Conservation (phyloP, 2,113 vertebrate species). For the Enhydra lutris region DNA sequence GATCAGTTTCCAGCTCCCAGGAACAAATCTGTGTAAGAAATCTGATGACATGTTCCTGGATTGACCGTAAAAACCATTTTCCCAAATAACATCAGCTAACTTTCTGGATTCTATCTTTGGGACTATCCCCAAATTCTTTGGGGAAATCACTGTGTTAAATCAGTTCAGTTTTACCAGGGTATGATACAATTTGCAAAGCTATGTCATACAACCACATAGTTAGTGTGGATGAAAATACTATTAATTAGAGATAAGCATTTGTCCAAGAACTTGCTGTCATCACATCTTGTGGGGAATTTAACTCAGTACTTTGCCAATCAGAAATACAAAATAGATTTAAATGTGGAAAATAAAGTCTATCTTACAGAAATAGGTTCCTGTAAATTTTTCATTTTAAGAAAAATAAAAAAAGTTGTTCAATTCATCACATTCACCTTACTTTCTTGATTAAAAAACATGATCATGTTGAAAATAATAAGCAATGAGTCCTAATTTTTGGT, state of each 20-base stretch:
- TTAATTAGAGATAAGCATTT: constrained; percentile 73
- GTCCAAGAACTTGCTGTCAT: constrained; percentile 69
- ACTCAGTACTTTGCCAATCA: constrained; percentile 34
- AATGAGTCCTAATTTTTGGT: not conserved
- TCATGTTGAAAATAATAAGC: not conserved
- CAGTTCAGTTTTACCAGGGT: constrained; percentile 39
- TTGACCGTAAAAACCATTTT: constrained; percentile 55
- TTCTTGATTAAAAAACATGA: not conserved
- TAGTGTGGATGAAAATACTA: constrained; percentile 60
- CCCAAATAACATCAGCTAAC: constrained; percentile 70
- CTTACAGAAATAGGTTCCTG: not conserved
- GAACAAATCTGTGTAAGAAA: constrained; percentile 59
- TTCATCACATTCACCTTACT: constrained; percentile 21
- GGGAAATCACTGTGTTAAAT: constrained; percentile 64
- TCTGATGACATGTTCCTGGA: constrained; percentile 73
- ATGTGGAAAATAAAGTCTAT: constrained; percentile 18
- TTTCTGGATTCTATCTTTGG: constrained; percentile 63
- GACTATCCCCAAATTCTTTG: constrained; percentile 58
- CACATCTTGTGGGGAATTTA: constrained; percentile 49
- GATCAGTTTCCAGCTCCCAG: constrained; percentile 63
- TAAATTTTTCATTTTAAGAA: constrained; percentile 32
- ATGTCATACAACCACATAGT: constrained; percentile 56
- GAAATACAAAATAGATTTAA: constrained; percentile 49
- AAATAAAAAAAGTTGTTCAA: not conserved
- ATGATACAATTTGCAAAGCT: constrained; percentile 54